phyloP scores from a whole-genome alignment of 2,797 vertebrate species.

The Capromys pilorides region DNA sequence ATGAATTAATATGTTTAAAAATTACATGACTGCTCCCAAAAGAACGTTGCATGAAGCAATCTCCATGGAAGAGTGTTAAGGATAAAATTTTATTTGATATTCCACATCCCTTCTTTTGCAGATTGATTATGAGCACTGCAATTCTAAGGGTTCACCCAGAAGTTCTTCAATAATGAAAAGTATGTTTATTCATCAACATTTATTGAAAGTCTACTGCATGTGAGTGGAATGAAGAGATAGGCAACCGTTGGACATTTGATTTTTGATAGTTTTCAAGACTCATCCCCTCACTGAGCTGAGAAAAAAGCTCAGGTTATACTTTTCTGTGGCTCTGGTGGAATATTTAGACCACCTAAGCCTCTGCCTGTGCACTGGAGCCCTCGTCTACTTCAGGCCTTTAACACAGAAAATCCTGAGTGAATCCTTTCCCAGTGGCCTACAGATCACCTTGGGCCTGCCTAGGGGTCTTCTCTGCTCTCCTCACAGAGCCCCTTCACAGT shows the following conservation, averaged over 20 bases:
- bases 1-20: slow-evolving; percentile 56
- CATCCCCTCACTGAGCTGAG: neutral
- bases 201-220: neutral
- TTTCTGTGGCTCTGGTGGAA: neutral
- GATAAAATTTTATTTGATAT: slow-evolving; percentile 6
- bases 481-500: neutral
- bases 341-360: neutral
- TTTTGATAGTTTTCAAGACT: neutral
- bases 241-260: neutral
- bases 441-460: neutral
- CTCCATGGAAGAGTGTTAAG: neutral
- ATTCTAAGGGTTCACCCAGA: neutral
- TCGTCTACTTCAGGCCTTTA: no score
- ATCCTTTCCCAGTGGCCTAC: neutral
- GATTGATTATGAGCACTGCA: neutral
- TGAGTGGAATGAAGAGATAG: neutral
- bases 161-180: neutral
- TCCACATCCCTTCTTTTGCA: neutral
- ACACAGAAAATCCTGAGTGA: no score
- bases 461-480: neutral
- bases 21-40: slow-evolving; percentile 2
- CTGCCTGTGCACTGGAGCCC: neutral
- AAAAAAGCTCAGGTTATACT: neutral
- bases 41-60: neutral
- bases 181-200: neutral